These are phyloP conservation scores for Lycia hirtaria DNA, from an alignment of 2,888 invertebrate genomes.

Conservation along the genomic window DNA sequence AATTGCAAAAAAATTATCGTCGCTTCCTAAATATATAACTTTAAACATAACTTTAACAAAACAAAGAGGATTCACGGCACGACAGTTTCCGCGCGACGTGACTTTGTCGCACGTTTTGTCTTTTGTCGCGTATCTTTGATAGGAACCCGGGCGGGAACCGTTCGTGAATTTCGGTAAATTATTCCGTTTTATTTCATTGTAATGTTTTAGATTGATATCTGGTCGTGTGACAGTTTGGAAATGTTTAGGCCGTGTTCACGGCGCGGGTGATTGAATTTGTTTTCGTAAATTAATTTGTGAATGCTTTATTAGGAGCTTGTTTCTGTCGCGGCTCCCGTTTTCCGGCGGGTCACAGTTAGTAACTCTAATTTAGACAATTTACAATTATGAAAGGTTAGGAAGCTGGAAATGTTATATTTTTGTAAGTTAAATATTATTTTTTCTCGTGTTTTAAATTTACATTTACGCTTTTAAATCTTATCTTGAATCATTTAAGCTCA, in stretches of 20 bases:
- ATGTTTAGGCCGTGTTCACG: conserved; percentile 18
- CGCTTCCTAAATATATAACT: too few species aligned
- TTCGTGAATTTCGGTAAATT: conserved; percentile 14
- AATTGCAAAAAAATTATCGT: too few species aligned
- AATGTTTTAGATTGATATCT: conserved; percentile 27
- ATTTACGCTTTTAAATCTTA: too few species aligned
- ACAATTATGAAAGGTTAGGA: background rate
- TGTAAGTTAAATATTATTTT: too few species aligned
- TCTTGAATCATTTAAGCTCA: too few species aligned
- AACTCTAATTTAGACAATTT: too few species aligned
- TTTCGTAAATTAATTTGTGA: conserved; percentile 26
- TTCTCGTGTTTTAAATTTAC: too few species aligned
- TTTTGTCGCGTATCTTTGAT: conserved; percentile 37
- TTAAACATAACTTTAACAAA: too few species aligned
- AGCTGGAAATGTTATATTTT: background rate
- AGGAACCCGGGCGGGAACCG: background rate
- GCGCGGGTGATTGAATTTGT: conserved; percentile 29
- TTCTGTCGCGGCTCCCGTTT: background rate
- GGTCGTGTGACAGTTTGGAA: conserved; percentile 16
- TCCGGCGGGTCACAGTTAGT: too few species aligned
- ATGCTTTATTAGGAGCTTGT: conserved; percentile 11
- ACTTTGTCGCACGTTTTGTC: conserved; percentile 25
- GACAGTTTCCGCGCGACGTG: conserved; percentile 13
- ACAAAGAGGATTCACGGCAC: conserved; percentile 41
- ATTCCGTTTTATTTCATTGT: conserved; percentile 19